A percentile compares a stretch with the other conserved stretches of the same genome.
phyloP scores from a whole-genome alignment of 2,113 vertebrate genomes.

The Microtus oregoni region DNA sequence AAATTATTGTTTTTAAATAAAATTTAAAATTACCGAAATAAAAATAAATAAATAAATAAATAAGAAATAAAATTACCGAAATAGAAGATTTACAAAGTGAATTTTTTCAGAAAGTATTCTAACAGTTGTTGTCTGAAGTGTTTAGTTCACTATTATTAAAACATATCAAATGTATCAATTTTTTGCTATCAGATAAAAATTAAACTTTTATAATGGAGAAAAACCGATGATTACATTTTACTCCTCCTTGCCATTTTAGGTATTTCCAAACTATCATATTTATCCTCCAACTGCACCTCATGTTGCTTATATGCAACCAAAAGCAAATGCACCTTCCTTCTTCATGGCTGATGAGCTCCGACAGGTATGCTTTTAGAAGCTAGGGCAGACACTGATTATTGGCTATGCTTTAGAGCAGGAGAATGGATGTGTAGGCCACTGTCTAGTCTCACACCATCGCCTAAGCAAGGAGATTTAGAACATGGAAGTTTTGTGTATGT shows the following conservation, averaged over 20 bases:
- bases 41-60: too few relatives aligned
- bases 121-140: neutral
- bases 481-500: neutral
- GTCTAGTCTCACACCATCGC: neutral
- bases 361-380: conserved; percentile 90
- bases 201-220: conserved; percentile 41
- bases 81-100: conserved; percentile 26
- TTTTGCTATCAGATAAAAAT: conserved; percentile 45
- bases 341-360: conserved; percentile 99
- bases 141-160: conserved; percentile 40
- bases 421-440: neutral
- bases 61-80: too few relatives aligned
- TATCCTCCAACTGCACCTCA: conserved; percentile 98
- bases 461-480: conserved; percentile 4
- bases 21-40: conserved; percentile 45
- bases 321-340: conserved; percentile 99
- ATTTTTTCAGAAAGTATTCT: conserved; percentile 29
- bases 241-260: conserved; percentile 85
- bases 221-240: conserved; percentile 42
- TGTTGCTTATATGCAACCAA: conserved; percentile 99
- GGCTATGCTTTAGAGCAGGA: neutral
- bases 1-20: conserved; percentile 25
- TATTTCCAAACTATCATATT: conserved; percentile 99
- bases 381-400: neutral
- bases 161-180: conserved; percentile 15